phyloP scores from a whole-genome alignment of 2,888 invertebrate species.

The Bugula neritina region DNA sequence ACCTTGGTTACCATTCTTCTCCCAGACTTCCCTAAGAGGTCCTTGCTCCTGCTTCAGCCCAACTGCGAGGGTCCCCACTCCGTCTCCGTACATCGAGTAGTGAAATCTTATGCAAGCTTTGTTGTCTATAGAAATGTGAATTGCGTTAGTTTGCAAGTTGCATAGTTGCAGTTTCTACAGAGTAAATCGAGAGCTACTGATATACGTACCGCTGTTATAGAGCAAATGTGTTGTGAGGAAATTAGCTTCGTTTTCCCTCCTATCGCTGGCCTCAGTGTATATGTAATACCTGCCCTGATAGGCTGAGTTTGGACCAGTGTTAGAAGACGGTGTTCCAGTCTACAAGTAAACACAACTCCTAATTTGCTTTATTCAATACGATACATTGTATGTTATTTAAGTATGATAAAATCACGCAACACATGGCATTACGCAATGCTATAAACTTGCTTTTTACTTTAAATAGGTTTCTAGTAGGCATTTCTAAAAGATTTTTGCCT shows the following conservation, averaged over 20 bases:
- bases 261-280: constrained; percentile 10
- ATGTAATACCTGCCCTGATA: constrained; percentile 6
- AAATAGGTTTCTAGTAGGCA: too few relatives aligned
- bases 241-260: neutral
- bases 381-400: too few relatives aligned
- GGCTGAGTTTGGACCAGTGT: neutral
- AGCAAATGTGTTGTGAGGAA: neutral
- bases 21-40: neutral
- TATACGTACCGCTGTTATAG: constrained; percentile 16
- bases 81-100: constrained; percentile 11
- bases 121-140: neutral
- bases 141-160: too few relatives aligned
- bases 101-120: constrained; percentile 15
- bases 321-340: neutral
- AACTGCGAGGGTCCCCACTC: neutral
- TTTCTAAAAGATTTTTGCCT: too few relatives aligned
- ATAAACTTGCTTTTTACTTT: too few relatives aligned
- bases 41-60: neutral
- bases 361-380: too few relatives aligned
- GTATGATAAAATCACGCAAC: too few relatives aligned
- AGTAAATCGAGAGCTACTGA: neutral
- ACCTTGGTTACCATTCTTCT: neutral
- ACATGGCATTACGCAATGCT: too few relatives aligned
- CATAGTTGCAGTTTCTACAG: too few relatives aligned
- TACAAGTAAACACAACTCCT: too few relatives aligned